Conservation (phyloP, 2,113 vertebrate genomes). For the Donacobius atricapilla region DNA sequence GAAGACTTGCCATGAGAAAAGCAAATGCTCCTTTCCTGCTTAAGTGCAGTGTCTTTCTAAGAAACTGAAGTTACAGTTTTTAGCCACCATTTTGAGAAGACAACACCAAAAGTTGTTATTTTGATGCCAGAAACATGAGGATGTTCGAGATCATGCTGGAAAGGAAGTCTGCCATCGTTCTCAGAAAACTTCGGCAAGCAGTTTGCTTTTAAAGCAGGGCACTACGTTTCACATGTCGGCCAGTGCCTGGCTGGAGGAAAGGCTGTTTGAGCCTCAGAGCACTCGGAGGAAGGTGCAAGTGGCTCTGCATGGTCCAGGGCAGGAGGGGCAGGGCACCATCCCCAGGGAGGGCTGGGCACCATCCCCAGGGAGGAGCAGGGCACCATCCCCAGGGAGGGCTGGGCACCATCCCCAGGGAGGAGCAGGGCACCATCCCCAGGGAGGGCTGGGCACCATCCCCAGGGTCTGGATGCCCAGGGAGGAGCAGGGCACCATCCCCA, state of each 20-base stretch:
- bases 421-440: too few species aligned
- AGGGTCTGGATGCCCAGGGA: too few species aligned
- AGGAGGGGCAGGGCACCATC: not conserved
- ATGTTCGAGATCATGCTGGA: not conserved
- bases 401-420: not conserved
- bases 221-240: too few species aligned
- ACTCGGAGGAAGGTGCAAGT: rapidly evolving
- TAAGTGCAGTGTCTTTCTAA: not conserved
- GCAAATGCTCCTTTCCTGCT: not conserved
- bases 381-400: too few species aligned
- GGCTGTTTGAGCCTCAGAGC: not conserved
- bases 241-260: too few species aligned
- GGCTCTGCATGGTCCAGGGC: not conserved
- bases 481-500: too few species aligned
- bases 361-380: too few species aligned
- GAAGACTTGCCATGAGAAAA: not conserved
- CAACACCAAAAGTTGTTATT: not conserved
- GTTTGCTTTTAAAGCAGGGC: not conserved
- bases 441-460: too few species aligned
- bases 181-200: not conserved
- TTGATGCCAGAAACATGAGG: not conserved
- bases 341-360: too few species aligned
- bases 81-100: not conserved
- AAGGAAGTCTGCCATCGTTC: not conserved
- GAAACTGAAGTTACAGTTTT: not conserved